A percentile compares a stretch with the other conserved stretches of the same genome.
These are phyloP conservation scores for Acheta domesticus DNA, from an alignment of 2,888 invertebrate genomes.

Conservation along the genomic window DNA sequence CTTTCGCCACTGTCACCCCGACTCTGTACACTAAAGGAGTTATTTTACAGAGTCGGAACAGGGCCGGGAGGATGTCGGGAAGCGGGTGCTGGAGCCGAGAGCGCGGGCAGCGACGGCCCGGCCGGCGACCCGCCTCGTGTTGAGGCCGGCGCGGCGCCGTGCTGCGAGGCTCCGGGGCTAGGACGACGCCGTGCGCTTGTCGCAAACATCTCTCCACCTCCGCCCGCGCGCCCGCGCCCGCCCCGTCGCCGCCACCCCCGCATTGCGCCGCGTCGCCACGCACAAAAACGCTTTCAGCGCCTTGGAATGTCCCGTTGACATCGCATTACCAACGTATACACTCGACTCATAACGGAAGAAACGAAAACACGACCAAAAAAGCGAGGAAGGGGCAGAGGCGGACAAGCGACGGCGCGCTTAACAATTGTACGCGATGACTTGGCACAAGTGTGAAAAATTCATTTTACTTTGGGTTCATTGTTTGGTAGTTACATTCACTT, in stretches of 20 bases:
- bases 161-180: not conserved
- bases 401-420: constrained; percentile 1
- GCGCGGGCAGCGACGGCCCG: not conserved
- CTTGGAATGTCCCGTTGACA: constrained; percentile 1
- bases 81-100: not conserved
- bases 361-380: constrained; percentile 5
- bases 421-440: constrained; percentile 5
- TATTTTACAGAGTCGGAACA: not conserved
- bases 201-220: too few relatives aligned
- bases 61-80: not conserved
- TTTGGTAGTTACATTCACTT: constrained; percentile 18
- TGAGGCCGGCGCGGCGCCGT: not conserved
- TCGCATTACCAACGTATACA: constrained; percentile 9
- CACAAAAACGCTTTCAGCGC: constrained; percentile 18
- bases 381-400: not conserved
- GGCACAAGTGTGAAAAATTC: constrained; percentile 18
- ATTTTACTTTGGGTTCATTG: constrained; percentile 3
- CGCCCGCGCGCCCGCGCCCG: too few relatives aligned
- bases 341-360: constrained; percentile 10
- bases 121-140: not conserved
- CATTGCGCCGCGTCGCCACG: not conserved
- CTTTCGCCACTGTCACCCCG: not conserved
- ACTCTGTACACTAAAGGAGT: not conserved
- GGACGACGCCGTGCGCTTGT: too few relatives aligned
- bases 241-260: not conserved